Evolutionary conservation across 2,797 vertebrate genomes (phyloP).

Genomic region (Acrossocheilus fasciatus): DNA sequence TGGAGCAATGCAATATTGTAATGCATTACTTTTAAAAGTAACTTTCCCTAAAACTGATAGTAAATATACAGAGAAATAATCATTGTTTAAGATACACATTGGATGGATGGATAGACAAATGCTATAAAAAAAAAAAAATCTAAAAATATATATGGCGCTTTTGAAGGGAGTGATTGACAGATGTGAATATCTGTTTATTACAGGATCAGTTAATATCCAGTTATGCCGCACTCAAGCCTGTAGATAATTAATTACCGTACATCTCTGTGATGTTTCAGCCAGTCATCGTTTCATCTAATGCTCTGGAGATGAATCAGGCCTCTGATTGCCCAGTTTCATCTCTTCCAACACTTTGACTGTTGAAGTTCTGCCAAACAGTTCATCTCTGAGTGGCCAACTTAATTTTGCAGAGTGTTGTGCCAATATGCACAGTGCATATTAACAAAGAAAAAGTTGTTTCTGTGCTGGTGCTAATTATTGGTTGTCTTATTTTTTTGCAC

Average conservation of each 20-base stretch:
- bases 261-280: neutral
- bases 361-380: constrained; percentile 1
- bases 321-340: neutral
- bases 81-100: neutral
- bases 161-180: constrained; percentile 1
- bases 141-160: neutral
- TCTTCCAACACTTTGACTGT: neutral
- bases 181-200: neutral
- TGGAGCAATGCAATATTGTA: neutral
- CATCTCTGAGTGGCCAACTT: neutral
- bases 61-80: neutral
- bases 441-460: neutral
- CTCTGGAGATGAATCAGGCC: neutral
- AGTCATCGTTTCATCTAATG: neutral
- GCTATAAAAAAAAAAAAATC: neutral
- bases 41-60: neutral
- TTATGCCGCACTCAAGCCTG: neutral
- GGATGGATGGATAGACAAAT: neutral
- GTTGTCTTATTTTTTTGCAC: neutral
- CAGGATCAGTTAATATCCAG: neutral
- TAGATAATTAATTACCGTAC: neutral
- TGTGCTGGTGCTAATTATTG: neutral
- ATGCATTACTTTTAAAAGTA: neutral
- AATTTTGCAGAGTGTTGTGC: neutral
- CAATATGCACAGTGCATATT: neutral